Evolutionary conservation across 2,113 vertebrate species (phyloP), one percentile per base, ranked within the genome.

Genomic region (Carlito syrichta): DNA sequence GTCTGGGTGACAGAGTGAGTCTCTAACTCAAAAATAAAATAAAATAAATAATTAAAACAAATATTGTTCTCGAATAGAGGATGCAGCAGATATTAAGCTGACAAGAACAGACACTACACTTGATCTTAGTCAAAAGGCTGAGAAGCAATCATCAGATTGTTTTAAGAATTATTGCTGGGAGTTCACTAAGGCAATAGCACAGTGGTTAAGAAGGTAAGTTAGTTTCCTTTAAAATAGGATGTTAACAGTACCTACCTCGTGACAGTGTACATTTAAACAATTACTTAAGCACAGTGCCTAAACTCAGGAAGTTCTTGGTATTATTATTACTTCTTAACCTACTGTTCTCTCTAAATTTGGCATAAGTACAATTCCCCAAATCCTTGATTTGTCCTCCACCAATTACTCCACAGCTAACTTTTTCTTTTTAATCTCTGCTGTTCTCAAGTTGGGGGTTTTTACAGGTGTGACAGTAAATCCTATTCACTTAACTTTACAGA

Each of bases 261-360:
- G 52, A 90, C 12, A 45, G 22, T 48, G 52, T 32, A 17, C 1
- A 50, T 17, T 50, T 73, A 50, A 95, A 94, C 66, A 88, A 35
- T 62, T 68, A 52, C 73, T 78, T 14, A 79, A 69, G 38, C 45
- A 88, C 54, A 45, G 9, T 20, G 3, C 38, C 62, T 45, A 81
- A 60, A 52, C 35, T 68, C 27, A 62, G 48, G 25, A 58, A 60
- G 9, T 56, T 69, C 19, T 73, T 2, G 2, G 69, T 45, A 48
- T 11, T 48, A 78, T 3, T 68, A 8, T 30, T 92, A 60, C 27
- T 87, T 83, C 43, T 91, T 45, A 93, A 89, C 50, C 52, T 83
- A 87, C 35, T 86, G 40, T 91, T 91, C 45, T 92, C 48, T 87
- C n/a, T 93, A 93, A 90, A 74, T 35, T 20, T 81, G 48, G 45